Conservation (phyloP, 2,888 invertebrate species). For the Galerucella pusilla region DNA sequence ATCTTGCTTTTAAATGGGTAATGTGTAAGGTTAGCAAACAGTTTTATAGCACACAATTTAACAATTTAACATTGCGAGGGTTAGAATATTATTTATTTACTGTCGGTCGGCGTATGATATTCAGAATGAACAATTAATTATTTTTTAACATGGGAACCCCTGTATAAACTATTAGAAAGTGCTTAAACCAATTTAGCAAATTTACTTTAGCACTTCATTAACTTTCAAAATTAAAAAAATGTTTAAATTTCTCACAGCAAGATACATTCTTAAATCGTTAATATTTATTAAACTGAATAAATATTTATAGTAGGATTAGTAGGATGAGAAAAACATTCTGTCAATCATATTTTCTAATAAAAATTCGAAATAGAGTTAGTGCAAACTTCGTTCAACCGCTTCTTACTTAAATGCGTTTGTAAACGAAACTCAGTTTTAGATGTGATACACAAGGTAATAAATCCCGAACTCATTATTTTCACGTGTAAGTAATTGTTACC, state of each 20-base stretch:
- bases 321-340: constrained; percentile 1
- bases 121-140: neutral
- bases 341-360: constrained; percentile 18
- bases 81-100: neutral
- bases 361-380: neutral
- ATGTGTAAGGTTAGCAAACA: too few species aligned
- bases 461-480: neutral
- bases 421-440: neutral
- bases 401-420: neutral
- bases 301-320: constrained; percentile 7
- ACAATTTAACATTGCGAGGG: neutral
- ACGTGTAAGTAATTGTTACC: too few species aligned
- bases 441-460: neutral
- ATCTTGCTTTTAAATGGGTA: too few species aligned
- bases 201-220: constrained; percentile 9
- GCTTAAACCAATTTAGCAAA: neutral
- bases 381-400: neutral
- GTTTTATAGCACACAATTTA: too few species aligned
- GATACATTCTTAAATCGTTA: constrained; percentile 8
- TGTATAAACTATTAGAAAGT: neutral
- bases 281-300: constrained; percentile 11
- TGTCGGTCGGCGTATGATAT: too few species aligned
- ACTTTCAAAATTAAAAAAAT: neutral
- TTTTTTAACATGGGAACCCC: neutral
- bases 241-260: constrained; percentile 2